These are phyloP conservation scores for Typhlichthys eigenmanni DNA, from an alignment of 2,797 vertebrate species.

Conservation along the genomic window DNA sequence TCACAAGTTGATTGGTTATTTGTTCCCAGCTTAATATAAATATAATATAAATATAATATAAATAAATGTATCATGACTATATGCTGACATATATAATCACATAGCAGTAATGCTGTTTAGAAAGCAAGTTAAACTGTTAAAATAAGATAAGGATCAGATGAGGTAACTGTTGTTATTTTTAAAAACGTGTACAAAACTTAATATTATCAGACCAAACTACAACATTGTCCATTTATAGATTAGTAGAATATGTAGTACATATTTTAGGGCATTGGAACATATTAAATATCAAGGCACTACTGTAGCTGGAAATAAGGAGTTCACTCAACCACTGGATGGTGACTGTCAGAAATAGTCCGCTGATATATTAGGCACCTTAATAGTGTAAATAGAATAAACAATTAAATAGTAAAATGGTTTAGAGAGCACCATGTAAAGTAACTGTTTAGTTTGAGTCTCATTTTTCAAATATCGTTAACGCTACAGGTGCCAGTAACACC, in stretches of 20 bases:
- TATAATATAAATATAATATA: constrained; percentile 35
- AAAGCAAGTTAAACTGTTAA: constrained; percentile 39
- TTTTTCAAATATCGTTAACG: constrained; percentile 42
- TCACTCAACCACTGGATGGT: constrained; percentile 55
- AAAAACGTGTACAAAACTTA: constrained; percentile 37
- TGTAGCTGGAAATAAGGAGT: constrained; percentile 70
- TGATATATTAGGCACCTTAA: constrained; percentile 81
- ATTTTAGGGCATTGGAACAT: constrained; percentile 55
- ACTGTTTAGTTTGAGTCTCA: constrained; percentile 36
- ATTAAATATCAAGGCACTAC: constrained; percentile 91
- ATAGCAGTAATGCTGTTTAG: constrained; percentile 21
- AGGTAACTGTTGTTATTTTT: constrained; percentile 49
- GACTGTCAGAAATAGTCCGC: constrained; percentile 78
- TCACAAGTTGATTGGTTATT: constrained; percentile 51
- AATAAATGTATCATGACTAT: constrained; percentile 43
- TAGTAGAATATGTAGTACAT: constrained; percentile 2
- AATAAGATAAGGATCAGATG: constrained; percentile 35
- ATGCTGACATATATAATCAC: constrained; percentile 42
- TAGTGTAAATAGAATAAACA: too few relatives aligned
- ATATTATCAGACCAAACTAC: constrained; percentile 27
- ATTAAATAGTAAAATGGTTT: constrained; percentile 79
- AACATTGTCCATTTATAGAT: constrained; percentile 47
- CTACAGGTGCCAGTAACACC: constrained; percentile 39
- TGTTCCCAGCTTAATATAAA: constrained; percentile 58
- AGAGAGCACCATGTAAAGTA: constrained; percentile 78